Conservation (phyloP, 2,797 vertebrate genomes). For the Sebastes umbrosus region DNA sequence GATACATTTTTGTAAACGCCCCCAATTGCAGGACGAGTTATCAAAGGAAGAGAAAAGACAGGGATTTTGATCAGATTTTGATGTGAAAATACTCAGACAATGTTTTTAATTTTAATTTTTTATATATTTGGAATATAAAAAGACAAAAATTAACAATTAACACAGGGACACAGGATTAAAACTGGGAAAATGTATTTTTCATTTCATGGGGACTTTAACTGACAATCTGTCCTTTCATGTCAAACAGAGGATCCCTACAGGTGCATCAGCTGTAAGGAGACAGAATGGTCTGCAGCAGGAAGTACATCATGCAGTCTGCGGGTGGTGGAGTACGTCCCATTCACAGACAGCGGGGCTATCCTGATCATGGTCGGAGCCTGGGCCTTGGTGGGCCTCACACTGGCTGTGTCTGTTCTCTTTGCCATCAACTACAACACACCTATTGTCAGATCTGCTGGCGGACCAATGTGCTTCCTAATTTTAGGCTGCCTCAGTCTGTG, state of each 20-base stretch:
- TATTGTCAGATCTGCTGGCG: constrained; percentile 87
- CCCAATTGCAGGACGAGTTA: too few species aligned
- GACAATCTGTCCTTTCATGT: neutral
- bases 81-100: too few species aligned
- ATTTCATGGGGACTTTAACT: neutral
- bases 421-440: constrained; percentile 79
- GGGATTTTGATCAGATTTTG: too few species aligned
- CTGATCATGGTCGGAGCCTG: constrained; percentile 57
- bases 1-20: too few species aligned
- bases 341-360: constrained; percentile 71
- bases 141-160: too few species aligned
- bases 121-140: too few species aligned
- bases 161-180: too few species aligned
- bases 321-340: constrained; percentile 73
- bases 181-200: too few species aligned
- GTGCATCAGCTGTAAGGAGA: constrained; percentile 69
- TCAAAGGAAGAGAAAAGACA: too few species aligned
- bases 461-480: constrained; percentile 87
- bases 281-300: constrained; percentile 80
- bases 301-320: constrained; percentile 81
- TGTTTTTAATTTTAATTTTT: too few species aligned
- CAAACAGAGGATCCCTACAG: constrained; percentile 60
- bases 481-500: constrained; percentile 77
- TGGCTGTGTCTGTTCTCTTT: constrained; percentile 76
- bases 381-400: constrained; percentile 69